phyloP scores from a whole-genome alignment of 2,888 invertebrate species.

The Coleophora deauratella region DNA sequence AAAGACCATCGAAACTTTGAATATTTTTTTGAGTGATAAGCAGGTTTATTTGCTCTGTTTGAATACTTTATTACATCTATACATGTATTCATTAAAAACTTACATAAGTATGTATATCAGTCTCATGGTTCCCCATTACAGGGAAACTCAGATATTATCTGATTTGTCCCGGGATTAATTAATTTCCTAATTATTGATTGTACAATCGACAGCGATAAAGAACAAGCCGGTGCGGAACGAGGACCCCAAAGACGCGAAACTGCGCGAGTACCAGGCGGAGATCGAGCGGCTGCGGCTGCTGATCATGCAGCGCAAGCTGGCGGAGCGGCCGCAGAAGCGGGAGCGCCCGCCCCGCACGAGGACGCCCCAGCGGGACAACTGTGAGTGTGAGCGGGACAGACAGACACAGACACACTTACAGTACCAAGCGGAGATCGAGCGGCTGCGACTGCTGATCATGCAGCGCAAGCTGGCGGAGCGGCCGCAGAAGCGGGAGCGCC shows the following conservation, averaged over 20 bases:
- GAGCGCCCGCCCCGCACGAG: slow-evolving; percentile 10
- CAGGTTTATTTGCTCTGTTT: no score
- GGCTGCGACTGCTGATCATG: slow-evolving; percentile 72
- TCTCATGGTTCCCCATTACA: no score
- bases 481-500: slow-evolving; percentile 14
- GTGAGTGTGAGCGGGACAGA: no score
- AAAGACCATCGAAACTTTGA: no score
- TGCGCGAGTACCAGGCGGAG: slow-evolving; percentile 96
- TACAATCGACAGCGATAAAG: slow-evolving; percentile 85
- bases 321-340: slow-evolving; percentile 23
- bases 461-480: slow-evolving; percentile 45
- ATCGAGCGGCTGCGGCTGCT: slow-evolving; percentile 81
- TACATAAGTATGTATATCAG: no score
- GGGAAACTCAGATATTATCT: no score
- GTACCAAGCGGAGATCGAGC: slow-evolving; percentile 95
- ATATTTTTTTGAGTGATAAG: no score
- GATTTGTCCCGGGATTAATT: no score
- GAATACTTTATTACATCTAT: no score
- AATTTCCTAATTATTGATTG: not conserved
- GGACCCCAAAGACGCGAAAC: slow-evolving; percentile 98
- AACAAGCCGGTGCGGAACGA: slow-evolving; percentile 99
- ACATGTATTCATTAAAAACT: no score
- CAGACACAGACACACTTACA: no score
- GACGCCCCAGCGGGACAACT: slow-evolving; percentile 17
- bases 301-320: slow-evolving; percentile 54